Conservation (phyloP, 1,140 invertebrate species). For the Campoletis sonorensis region DNA sequence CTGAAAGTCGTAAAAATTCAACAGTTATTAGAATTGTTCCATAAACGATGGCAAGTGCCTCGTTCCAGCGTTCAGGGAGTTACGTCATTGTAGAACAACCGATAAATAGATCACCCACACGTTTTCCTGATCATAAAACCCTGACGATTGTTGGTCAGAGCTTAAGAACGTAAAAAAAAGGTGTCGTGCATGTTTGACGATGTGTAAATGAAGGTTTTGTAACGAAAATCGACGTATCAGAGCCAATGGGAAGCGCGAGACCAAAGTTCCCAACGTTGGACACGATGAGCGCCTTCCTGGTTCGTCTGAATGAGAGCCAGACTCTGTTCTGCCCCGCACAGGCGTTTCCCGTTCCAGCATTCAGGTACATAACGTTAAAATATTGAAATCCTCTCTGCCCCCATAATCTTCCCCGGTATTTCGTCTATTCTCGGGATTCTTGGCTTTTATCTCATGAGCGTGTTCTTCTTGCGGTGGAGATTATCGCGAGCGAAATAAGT, state of each 20-base stretch:
- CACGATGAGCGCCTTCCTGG: constrained; percentile 81
- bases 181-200: too few species aligned
- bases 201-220: too few species aligned
- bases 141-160: too few species aligned
- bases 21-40: too few species aligned
- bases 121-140: too few species aligned
- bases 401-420: not conserved
- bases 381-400: constrained; percentile 25
- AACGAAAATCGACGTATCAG: constrained; percentile 66
- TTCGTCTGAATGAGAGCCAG: constrained; percentile 76
- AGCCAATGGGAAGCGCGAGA: constrained; percentile 81
- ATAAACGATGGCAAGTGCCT: constrained; percentile 64
- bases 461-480: not conserved
- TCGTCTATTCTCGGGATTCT: not conserved
- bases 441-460: not conserved
- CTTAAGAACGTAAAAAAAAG: too few species aligned
- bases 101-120: not conserved
- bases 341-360: constrained; percentile 77
- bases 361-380: constrained; percentile 64
- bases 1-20: too few species aligned
- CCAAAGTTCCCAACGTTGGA: constrained; percentile 82
- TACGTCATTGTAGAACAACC: not conserved
- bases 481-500: not conserved
- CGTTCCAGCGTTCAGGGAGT: constrained; percentile 73
- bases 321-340: constrained; percentile 81